Conservation (phyloP, 1,140 invertebrate genomes). For the Odontomachus brunneus region DNA sequence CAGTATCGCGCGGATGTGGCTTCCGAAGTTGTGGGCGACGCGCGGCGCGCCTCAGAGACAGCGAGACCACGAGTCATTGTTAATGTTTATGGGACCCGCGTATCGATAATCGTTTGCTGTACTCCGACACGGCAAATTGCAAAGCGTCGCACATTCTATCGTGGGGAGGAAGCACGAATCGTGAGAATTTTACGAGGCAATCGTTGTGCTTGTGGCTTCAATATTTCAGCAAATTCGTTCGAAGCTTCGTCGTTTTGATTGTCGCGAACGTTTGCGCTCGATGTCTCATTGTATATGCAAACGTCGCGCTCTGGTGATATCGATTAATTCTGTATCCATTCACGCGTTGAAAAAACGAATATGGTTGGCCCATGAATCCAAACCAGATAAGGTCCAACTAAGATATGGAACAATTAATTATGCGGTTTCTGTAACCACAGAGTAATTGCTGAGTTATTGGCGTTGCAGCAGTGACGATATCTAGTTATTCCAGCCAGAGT, state of each 20-base stretch:
- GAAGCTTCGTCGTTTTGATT: background rate
- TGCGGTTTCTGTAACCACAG: too few relatives aligned
- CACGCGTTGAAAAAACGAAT: too few relatives aligned
- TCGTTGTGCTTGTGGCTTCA: background rate
- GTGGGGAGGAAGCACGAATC: background rate
- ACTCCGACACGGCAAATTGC: background rate
- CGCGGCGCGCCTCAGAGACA: background rate
- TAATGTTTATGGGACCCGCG: background rate
- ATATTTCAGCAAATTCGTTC: background rate
- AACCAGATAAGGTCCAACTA: too few relatives aligned
- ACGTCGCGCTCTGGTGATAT: background rate
- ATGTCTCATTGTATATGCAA: background rate
- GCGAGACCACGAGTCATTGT: slow-evolving; percentile 2
- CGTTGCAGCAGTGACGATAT: too few relatives aligned
- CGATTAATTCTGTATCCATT: background rate
- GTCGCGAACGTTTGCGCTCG: background rate
- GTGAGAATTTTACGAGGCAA: background rate
- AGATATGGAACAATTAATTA: too few relatives aligned
- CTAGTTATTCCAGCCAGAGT: too few relatives aligned
- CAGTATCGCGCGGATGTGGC: background rate
- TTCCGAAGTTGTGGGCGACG: slow-evolving; percentile 5
- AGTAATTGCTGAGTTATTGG: too few relatives aligned
- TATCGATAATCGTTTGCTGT: background rate
- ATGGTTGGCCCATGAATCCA: too few relatives aligned
- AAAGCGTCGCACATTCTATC: background rate